Evolutionary conservation across 2,797 vertebrate species (phyloP).

Genomic region (Simalia tracyae): DNA sequence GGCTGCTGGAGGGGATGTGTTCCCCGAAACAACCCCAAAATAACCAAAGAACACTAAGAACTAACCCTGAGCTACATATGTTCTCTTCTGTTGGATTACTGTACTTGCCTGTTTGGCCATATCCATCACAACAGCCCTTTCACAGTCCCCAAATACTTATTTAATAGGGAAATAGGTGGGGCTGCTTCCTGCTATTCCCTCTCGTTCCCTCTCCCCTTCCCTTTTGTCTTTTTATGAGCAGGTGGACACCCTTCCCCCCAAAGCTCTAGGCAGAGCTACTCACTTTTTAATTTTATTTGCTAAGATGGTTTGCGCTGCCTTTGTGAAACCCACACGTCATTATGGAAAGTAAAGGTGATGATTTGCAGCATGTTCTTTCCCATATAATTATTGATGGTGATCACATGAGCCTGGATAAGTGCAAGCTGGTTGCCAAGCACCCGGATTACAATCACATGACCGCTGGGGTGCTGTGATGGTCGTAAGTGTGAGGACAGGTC

Average conservation of each 20-base stretch:
- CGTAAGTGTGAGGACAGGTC: no score
- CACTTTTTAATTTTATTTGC: not conserved
- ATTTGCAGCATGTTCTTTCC: not conserved
- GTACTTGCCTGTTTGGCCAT: not conserved
- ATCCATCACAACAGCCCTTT: not conserved
- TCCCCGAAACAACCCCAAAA: not conserved
- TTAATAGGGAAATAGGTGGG: not conserved
- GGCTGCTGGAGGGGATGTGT: not conserved
- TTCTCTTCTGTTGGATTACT: not conserved
- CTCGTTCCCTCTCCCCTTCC: not conserved
- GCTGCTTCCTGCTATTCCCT: not conserved
- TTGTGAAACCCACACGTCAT: not conserved
- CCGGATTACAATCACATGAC: no score
- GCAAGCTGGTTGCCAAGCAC: no score
- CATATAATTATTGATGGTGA: not conserved
- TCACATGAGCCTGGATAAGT: no score
- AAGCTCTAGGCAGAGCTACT: not conserved
- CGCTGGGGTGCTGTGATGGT: no score
- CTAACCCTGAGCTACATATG: not conserved
- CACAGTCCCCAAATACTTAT: not conserved
- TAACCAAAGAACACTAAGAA: not conserved
- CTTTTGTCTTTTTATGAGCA: not conserved
- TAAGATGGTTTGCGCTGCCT: not conserved
- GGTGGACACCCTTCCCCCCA: no score
- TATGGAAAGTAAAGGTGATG: not conserved